Evolutionary conservation across 2,113 vertebrate genomes (phyloP).

Genomic region (Apodemus speciosus): DNA sequence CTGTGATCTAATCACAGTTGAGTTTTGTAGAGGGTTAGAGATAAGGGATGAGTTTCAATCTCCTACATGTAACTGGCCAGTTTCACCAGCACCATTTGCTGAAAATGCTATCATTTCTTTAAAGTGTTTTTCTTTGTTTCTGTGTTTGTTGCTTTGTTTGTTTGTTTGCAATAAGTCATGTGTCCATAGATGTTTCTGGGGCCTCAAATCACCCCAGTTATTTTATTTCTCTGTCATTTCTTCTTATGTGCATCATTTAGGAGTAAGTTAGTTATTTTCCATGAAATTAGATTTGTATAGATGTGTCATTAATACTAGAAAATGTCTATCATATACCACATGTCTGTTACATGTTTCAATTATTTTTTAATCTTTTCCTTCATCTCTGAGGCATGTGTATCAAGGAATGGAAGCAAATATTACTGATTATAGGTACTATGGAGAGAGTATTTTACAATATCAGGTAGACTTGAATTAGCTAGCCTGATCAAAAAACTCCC

Average conservation of each 20-base stretch:
- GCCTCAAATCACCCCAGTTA: too few species aligned
- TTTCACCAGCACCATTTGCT: background rate
- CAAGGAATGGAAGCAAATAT: background rate
- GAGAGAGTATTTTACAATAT: background rate
- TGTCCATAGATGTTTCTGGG: too few species aligned
- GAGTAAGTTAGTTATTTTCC: too few species aligned
- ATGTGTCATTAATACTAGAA: background rate
- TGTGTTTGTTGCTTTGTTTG: background rate
- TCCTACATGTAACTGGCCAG: background rate
- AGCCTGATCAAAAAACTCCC: background rate
- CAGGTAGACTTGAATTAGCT: background rate
- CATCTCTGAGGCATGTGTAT: background rate
- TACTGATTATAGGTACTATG: background rate
- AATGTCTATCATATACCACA: background rate
- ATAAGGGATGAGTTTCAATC: background rate
- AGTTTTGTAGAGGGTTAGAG: background rate
- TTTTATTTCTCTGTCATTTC: too few species aligned
- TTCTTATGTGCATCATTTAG: too few species aligned
- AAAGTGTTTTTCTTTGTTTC: background rate
- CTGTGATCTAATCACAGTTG: background rate
- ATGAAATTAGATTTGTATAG: too few species aligned
- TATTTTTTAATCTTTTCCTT: background rate
- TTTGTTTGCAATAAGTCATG: too few species aligned
- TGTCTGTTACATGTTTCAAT: background rate
- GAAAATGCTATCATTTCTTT: background rate